A percentile compares a stretch with the other conserved stretches of the same genome.
These are phyloP conservation scores for Alsophila aescularia DNA, from an alignment of 2,888 invertebrate genomes.

Conservation along the genomic window DNA sequence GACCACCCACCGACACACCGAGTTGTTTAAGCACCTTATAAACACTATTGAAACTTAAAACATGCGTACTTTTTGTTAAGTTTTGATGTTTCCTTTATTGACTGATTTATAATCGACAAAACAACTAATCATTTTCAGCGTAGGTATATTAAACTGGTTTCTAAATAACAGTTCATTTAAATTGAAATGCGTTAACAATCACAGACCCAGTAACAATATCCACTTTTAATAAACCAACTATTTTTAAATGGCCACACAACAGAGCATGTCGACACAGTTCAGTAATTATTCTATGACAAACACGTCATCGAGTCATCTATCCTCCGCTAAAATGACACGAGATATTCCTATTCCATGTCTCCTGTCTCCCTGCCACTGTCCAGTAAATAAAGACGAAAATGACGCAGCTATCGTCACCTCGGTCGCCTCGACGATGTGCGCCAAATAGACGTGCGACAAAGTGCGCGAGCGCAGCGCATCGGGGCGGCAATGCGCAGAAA, in stretches of 20 bases:
- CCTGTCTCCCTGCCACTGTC: not conserved
- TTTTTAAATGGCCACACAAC: not conserved
- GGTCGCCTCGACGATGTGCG: not conserved
- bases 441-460: slow-evolving; percentile 12
- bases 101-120: too few species aligned
- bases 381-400: slow-evolving; percentile 2
- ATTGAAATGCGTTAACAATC: too few species aligned
- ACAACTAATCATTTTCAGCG: too few species aligned
- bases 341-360: slow-evolving; percentile 7
- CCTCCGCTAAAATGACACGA: slow-evolving; percentile 4
- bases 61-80: too few species aligned
- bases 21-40: too few species aligned
- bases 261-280: not conserved
- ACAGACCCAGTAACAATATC: too few species aligned
- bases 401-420: not conserved
- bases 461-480: not conserved
- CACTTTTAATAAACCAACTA: not conserved
- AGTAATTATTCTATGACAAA: slow-evolving; percentile 10
- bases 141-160: too few species aligned
- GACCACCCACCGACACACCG: too few species aligned
- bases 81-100: too few species aligned
- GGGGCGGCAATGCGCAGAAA: not conserved
- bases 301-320: slow-evolving; percentile 5
- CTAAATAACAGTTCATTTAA: too few species aligned
- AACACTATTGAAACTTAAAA: too few species aligned